Percentiles rank a stretch among this genome's conserved stretches.
phyloP scores from a whole-genome alignment of 2,888 invertebrate species.

The Criorhina ranunculi region DNA sequence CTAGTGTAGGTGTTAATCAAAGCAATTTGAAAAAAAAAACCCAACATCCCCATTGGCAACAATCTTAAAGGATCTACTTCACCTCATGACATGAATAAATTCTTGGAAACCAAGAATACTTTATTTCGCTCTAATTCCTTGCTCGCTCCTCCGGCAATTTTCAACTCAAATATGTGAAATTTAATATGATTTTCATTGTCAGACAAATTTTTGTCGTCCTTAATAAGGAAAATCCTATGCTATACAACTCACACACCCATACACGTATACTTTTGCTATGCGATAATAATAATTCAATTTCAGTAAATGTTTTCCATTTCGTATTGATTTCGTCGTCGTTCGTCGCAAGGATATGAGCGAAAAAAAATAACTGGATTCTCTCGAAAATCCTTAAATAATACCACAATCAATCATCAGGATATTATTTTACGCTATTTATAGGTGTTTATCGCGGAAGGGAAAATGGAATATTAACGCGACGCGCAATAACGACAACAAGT shows the following conservation, averaged over 20 bases:
- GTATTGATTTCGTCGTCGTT: background rate
- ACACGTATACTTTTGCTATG: no score
- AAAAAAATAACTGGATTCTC: constrained; percentile 4
- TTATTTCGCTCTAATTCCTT: background rate
- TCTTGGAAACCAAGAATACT: background rate
- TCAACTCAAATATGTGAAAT: constrained; percentile 6
- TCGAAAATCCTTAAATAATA: constrained; percentile 40
- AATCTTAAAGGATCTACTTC: background rate
- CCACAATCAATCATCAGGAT: constrained; percentile 50
- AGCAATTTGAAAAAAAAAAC: background rate
- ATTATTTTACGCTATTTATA: constrained; percentile 47
- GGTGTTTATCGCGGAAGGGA: constrained; percentile 27
- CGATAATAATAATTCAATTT: constrained; percentile 38
- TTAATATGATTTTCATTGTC: constrained; percentile 17
- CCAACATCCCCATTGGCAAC: background rate
- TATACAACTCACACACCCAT: background rate
- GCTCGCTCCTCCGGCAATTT: background rate
- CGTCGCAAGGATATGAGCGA: background rate
- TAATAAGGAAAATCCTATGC: constrained; percentile 8
- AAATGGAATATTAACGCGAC: constrained; percentile 4
- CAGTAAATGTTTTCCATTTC: constrained; percentile 13
- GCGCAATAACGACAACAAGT: constrained; percentile 26
- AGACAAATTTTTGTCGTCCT: constrained; percentile 6
- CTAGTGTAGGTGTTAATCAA: no score
- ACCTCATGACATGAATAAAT: background rate